Evolutionary conservation across 2,888 invertebrate species (phyloP), one percentile per base, ranked within the genome.

Genomic region (Brachylomia viminalis): DNA sequence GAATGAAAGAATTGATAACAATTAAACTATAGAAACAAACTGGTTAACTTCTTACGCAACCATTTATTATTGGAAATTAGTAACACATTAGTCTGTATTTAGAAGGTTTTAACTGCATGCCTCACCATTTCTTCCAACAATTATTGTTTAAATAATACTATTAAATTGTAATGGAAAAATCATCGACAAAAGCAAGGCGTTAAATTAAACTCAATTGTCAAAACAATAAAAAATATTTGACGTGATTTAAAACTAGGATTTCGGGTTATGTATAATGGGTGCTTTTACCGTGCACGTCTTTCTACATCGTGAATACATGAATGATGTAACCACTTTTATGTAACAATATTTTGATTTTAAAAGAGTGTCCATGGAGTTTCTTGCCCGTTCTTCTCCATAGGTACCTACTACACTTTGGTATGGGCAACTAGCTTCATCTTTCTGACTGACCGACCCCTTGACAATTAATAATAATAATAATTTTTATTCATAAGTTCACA

Each of bases 1-100:
- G 56, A 62, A 66, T 38, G 47, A 13, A 68, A 27, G 49, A 76
- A 64, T 52, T 49, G 42, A 69, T 77, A 73, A 65, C 64, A 68
- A 33, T 72, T 67, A 59, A 72, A 58, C n/a, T 47, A 20, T 30
- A 38, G 33, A 52, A 69, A 67, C 11, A 20, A 45, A 23, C 10
- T 49, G 23, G 7, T 20, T 7, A 64, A 20, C 42, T 64, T 17
- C 10, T 38, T 62, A 64, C 42, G 42, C 42, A n/a, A 64, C 17
- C n/a, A 42, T n/a, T 64, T n/a, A 42, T 17, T 11, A 58, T 7
- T 17, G 17, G 56, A 27, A 59, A 59, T 58, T 17, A 59, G 10
- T 11, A 59, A 59, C 20, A 10, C 20, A 20, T 59, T 20, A 30
- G 8, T 58, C 4, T 27, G 17, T 17, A 58, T 30, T n/a, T n/a